Percentiles rank a stretch among this genome's conserved stretches.
These are phyloP conservation scores for Callaeas wilsoni DNA, from an alignment of 2,113 vertebrate species.

Conservation along the genomic window DNA sequence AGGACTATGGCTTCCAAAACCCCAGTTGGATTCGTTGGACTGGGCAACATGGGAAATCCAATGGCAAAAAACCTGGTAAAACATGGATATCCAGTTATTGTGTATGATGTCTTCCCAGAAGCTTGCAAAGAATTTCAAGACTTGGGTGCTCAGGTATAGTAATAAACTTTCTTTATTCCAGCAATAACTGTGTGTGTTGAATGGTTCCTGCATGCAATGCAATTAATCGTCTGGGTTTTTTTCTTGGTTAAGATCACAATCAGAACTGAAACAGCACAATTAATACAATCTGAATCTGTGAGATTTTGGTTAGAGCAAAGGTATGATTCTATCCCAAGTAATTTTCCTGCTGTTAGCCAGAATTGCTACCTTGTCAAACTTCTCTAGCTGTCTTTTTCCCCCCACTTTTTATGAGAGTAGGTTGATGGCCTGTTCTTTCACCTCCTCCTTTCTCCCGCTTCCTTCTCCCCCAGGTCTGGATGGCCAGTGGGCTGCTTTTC, in stretches of 20 bases:
- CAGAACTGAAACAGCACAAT: background rate
- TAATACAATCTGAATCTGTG: background rate
- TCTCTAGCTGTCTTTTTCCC: background rate
- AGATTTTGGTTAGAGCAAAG: background rate
- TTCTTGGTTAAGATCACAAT: background rate
- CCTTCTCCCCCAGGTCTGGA: constrained; percentile 5
- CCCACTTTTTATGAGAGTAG: background rate
- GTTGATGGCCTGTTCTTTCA: constrained; percentile 17
- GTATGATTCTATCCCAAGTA: background rate
- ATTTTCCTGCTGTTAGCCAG: background rate
- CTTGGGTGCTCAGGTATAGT: constrained; percentile 88
- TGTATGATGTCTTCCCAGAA: constrained; percentile 94
- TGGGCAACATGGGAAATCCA: constrained; percentile 98
- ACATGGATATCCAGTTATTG: constrained; percentile 91
- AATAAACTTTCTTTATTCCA: constrained; percentile 14
- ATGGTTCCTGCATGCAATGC: background rate
- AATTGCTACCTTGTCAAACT: background rate
- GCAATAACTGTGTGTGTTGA: background rate
- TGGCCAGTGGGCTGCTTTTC: constrained; percentile 42
- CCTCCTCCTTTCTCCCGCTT: constrained; percentile 11
- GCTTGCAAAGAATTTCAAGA: constrained; percentile 94
- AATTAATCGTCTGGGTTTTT: background rate
- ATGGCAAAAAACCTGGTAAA: constrained; percentile 98
- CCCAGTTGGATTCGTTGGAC: constrained; percentile 92
- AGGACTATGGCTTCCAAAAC: constrained; percentile 98